Evolutionary conservation across 2,113 vertebrate species (phyloP).

Genomic region (Panurus biarmicus): DNA sequence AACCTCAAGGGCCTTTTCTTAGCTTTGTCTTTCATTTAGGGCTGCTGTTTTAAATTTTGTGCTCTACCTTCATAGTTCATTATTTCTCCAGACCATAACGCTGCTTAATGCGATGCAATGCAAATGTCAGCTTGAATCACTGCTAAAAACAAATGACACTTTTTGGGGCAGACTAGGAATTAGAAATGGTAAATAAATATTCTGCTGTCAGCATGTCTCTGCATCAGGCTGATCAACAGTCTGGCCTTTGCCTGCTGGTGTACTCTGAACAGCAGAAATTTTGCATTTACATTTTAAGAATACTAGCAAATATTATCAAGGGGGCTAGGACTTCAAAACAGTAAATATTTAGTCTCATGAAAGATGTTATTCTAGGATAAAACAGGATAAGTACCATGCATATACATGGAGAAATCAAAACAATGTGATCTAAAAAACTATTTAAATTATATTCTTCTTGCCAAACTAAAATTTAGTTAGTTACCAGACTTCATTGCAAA

Average conservation of each 20-base stretch:
- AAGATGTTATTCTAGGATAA: not conserved
- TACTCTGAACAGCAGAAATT: not conserved
- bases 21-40: not conserved
- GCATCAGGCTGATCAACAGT: not conserved
- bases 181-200: slow-evolving; percentile 18
- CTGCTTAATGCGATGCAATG: not conserved
- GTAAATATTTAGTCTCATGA: not conserved
- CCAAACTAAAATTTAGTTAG: not conserved
- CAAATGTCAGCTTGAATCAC: slow-evolving; percentile 3
- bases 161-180: not conserved
- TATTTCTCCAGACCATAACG: not conserved
- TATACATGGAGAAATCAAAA: not conserved
- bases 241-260: not conserved
- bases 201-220: not conserved
- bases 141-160: not conserved
- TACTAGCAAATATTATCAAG: not conserved
- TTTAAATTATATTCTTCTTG: not conserved
- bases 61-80: not conserved
- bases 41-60: not conserved
- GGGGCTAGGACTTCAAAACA: not conserved
- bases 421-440: not conserved
- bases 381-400: not conserved
- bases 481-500: not conserved
- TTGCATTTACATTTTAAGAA: not conserved
- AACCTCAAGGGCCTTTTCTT: not conserved